Evolutionary conservation across 2,797 vertebrate genomes (phyloP), one percentile per base, ranked within the genome.

Genomic region (Manis crassicaudata): DNA sequence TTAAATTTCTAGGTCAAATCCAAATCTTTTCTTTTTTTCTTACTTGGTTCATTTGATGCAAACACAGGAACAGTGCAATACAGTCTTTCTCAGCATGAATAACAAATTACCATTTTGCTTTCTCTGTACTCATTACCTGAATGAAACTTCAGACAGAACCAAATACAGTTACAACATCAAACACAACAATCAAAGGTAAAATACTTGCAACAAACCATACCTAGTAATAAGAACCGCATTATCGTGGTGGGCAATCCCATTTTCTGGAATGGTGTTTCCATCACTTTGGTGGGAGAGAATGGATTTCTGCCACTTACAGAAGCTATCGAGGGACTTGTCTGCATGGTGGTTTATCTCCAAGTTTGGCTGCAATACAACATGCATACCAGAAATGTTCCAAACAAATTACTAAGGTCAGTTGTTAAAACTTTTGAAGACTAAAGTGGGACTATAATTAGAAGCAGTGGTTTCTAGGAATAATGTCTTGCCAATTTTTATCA

Each of bases 301-400:
- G 98, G 99, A 99, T 98, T 99, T 99, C 99, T 99, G 99, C 99
- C 99, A 99, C 98, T 99, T 99, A 98, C 99, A 99, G 99, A 99
- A 99, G 99, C 99, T 99, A 99, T 99, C 99, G 98, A 99, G 99
- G 98, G 99, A 99, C 99, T 99, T 99, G 99, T 99, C 99, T 95
- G 99, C 99, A 94, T 99, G 99, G 98, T 99, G 99, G 99, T 99
- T 99, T 98, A 99, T 99, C 99, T 99, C 99, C 99, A 99, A 99
- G 98, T 99, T 99, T 96, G 99, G 99, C 99, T 99, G 99, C 97
- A 99, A 99, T 98, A 99, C 98, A 99, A 98, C 97, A 99, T 98
- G 98, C 98, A 99, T 98, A 98, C 98, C 98, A 98, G 98, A 98
- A 97, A 98, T 98, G 98, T 99, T 98, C 99, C 98, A 99, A 98